Percentiles rank a stretch among this genome's conserved stretches.
These are phyloP conservation scores for Lacerta viridis DNA, from an alignment of 2,797 vertebrate species.

Conservation along the genomic window DNA sequence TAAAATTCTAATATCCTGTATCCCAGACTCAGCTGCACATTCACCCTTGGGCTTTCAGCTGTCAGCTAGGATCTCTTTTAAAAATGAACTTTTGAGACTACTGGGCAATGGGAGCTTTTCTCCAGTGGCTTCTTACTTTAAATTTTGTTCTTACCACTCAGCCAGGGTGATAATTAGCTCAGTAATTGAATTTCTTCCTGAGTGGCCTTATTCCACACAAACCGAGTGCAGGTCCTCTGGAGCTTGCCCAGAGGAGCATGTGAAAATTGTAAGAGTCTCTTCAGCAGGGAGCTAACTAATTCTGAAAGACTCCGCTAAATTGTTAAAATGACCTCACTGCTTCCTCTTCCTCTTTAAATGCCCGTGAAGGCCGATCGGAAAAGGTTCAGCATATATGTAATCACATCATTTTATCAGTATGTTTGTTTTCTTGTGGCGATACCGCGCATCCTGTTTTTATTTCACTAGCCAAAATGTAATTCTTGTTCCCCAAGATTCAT, in stretches of 20 bases:
- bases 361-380: conserved; percentile 2
- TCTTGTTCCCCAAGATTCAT: not conserved
- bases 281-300: conserved; percentile 40
- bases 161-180: conserved; percentile 75
- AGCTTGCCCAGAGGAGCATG: conserved; percentile 43
- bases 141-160: conserved; percentile 57
- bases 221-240: conserved; percentile 17
- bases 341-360: conserved; percentile 22
- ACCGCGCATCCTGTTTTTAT: conserved; percentile 16
- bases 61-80: conserved; percentile 38
- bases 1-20: conserved; percentile 37
- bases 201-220: conserved; percentile 53
- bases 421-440: not conserved
- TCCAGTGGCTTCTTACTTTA: conserved; percentile 58
- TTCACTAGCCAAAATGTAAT: conserved; percentile 2
- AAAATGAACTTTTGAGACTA: conserved; percentile 50
- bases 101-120: conserved; percentile 53
- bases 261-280: conserved; percentile 18
- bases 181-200: conserved; percentile 77
- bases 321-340: conserved; percentile 26
- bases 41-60: conserved; percentile 35
- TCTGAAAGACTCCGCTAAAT: conserved; percentile 42
- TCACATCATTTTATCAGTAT: not conserved
- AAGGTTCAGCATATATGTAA: not conserved
- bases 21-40: not conserved